phyloP scores from a whole-genome alignment of 2,797 vertebrate genomes.

The Hapalemur alaotrensis region DNA sequence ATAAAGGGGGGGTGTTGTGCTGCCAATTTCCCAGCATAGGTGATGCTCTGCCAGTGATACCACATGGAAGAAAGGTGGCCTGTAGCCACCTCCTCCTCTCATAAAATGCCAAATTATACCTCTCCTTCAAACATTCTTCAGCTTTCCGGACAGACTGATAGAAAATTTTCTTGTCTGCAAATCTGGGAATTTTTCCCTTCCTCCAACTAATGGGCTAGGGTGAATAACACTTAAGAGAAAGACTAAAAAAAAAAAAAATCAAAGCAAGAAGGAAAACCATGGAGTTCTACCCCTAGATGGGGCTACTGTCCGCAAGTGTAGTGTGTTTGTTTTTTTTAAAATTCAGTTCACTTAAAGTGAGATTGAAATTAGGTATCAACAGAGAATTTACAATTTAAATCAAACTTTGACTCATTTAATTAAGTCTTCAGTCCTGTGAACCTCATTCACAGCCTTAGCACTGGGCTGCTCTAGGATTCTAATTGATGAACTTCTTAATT shows the following conservation, averaged over 20 bases:
- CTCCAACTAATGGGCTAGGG: not conserved
- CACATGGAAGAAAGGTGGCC: not conserved
- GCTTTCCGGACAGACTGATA: not conserved
- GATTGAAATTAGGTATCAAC: conserved; percentile 73
- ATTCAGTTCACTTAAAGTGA: conserved; percentile 18
- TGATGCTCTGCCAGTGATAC: rapidly evolving
- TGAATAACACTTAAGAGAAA: not conserved
- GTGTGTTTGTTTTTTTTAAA: not conserved
- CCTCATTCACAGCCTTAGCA: not conserved
- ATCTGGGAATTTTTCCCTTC: conserved; percentile 8
- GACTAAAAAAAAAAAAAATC: not conserved
- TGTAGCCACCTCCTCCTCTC: not conserved
- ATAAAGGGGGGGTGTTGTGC: rapidly evolving
- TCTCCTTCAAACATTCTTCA: not conserved
- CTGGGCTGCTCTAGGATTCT: not conserved
- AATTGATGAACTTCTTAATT: not conserved
- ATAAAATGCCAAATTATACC: not conserved
- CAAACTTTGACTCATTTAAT: conserved; percentile 76
- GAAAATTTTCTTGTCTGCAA: not conserved
- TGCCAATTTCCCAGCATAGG: not conserved
- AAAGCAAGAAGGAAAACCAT: not conserved
- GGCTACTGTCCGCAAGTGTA: conserved; percentile 57
- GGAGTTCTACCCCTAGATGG: conserved; percentile 82
- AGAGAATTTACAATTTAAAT: conserved; percentile 74
- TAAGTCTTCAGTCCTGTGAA: conserved; percentile 72